A percentile compares a stretch with the other conserved stretches of the same genome.
phyloP scores from a whole-genome alignment of 2,797 vertebrate species.

The Pangasius krempfi region DNA sequence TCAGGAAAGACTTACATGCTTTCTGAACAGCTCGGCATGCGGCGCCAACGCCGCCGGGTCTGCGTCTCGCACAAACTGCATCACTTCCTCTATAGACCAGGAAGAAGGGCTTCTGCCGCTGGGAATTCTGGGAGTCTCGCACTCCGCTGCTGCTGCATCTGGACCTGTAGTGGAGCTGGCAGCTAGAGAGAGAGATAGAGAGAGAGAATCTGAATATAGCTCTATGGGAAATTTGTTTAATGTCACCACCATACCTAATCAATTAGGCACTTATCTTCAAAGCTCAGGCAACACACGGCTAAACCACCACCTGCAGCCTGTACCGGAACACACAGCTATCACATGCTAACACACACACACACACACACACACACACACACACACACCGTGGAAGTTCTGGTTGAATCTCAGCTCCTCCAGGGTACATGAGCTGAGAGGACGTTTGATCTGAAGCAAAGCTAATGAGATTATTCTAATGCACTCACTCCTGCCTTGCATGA shows the following conservation, averaged over 20 bases:
- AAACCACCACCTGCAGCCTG: slow-evolving; percentile 22
- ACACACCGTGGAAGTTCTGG: neutral
- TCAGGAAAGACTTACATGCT: slow-evolving; percentile 81
- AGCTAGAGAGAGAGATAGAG: slow-evolving; percentile 68
- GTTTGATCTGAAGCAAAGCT: slow-evolving; percentile 38
- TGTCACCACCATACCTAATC: slow-evolving; percentile 7
- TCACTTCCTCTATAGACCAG: slow-evolving; percentile 96
- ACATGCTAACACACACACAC: neutral
- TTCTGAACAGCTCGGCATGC: slow-evolving; percentile 91
- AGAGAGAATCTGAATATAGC: slow-evolving; percentile 12
- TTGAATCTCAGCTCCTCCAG: slow-evolving; percentile 22
- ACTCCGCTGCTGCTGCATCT: slow-evolving; percentile 39
- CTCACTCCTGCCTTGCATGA: slow-evolving; percentile 16
- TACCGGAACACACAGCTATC: too few relatives aligned
- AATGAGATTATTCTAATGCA: slow-evolving; percentile 47
- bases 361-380: neutral
- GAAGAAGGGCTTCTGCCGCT: slow-evolving; percentile 79
- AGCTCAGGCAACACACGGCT: neutral
- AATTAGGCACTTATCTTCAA: slow-evolving; percentile 18
- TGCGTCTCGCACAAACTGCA: slow-evolving; percentile 89
- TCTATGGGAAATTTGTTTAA: slow-evolving; percentile 3
- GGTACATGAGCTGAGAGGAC: neutral
- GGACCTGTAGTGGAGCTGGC: slow-evolving; percentile 89
- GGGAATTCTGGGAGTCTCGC: slow-evolving; percentile 66
- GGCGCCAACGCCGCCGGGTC: slow-evolving; percentile 87